These are phyloP conservation scores for Pandion haliaetus DNA, from an alignment of 2,113 vertebrate genomes.

Conservation along the genomic window DNA sequence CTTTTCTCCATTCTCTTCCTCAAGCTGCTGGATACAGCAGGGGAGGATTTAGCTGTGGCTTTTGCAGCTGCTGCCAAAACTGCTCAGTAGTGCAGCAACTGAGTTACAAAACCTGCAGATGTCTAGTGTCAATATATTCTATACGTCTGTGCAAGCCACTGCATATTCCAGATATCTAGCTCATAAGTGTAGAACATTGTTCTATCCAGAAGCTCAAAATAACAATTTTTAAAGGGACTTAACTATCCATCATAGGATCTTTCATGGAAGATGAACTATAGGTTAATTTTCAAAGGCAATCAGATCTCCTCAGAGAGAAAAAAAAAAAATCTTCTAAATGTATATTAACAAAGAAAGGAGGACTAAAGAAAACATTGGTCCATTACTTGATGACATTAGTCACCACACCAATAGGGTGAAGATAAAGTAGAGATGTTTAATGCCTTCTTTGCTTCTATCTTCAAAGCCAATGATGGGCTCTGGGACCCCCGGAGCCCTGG, in stretches of 20 bases:
- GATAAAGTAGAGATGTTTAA: neutral
- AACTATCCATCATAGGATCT: neutral
- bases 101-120: neutral
- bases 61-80: neutral
- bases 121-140: neutral
- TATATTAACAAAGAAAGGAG: neutral
- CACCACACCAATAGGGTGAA: neutral
- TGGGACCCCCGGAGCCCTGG: rapidly evolving
- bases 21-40: neutral
- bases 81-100: neutral
- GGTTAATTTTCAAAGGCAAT: neutral
- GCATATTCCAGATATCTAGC: neutral
- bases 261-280: neutral
- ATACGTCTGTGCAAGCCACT: neutral
- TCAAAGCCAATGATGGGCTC: neutral
- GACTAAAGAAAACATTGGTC: neutral
- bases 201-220: neutral
- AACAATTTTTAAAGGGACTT: neutral
- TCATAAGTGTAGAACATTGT: neutral
- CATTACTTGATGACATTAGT: neutral
- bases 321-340: neutral
- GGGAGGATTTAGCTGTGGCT: neutral
- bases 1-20: neutral
- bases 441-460: neutral
- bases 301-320: neutral